A percentile compares a stretch with the other conserved stretches of the same genome.
phyloP scores from a whole-genome alignment of 2,888 invertebrate genomes.

The Metacarcinus magister region DNA sequence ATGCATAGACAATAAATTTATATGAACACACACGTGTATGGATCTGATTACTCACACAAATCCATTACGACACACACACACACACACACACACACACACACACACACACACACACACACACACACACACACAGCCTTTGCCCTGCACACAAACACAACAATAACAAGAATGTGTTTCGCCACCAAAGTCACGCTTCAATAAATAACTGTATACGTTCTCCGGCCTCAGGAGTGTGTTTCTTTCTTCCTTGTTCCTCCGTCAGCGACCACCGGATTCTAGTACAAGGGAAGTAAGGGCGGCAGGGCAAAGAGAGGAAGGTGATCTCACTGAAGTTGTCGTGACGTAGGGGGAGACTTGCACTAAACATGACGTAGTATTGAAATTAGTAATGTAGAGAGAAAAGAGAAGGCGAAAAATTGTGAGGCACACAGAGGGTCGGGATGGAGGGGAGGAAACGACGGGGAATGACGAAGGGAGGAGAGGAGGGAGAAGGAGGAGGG shows the following conservation, averaged over 20 bases:
- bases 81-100: background rate
- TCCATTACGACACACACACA: too few species aligned
- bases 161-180: constrained; percentile 37
- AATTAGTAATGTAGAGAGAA: background rate
- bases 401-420: constrained; percentile 11
- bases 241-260: background rate
- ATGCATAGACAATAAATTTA: constrained; percentile 17
- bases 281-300: background rate
- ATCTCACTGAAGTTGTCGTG: background rate
- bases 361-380: background rate
- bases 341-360: background rate
- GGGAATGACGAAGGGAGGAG: background rate
- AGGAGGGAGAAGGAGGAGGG: background rate
- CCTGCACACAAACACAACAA: background rate
- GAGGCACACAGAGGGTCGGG: background rate
- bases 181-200: constrained; percentile 44
- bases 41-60: background rate
- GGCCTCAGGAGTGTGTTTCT: constrained; percentile 21
- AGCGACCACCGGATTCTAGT: background rate
- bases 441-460: background rate
- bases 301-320: background rate
- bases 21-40: background rate
- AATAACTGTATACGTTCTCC: constrained; percentile 14
- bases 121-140: background rate
- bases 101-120: constrained; percentile 18